Evolutionary conservation across 2,797 vertebrate species (phyloP), one percentile per base, ranked within the genome.

Genomic region (Scomberomorus guttatus): DNA sequence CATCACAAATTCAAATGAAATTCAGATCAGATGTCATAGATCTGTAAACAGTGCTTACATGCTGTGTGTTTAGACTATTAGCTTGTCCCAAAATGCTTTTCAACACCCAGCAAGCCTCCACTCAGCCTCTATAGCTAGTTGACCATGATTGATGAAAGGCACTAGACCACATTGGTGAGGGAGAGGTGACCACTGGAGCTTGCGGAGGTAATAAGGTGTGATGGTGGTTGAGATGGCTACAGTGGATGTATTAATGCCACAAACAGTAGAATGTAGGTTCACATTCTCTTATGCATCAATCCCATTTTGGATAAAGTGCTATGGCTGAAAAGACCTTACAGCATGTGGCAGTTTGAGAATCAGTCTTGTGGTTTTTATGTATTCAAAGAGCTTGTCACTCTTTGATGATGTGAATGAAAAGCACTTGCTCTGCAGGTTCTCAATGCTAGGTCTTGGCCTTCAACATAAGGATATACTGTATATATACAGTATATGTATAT

Each of bases 111-210:
- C 56, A 64, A 75, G 51, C 55, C 72, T 77, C 54, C 58, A 59
- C 54, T 72, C 57, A 51, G 62, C 32, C 62, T 80, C 79, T 64
- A 50, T 74, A 89, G 82, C 82, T 92, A 34, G 84, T 89, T 92
- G 89, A 89, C 79, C 79, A 85, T 94, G 93, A 95, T 89, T 89
- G 92, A 93, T 94, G 91, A 84, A 72, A 80, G 75, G 73, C 75
- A 76, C 50, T 65, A 14, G 63, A 78, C 69, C 73, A 83, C 69
- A 17, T 0, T 81, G 82, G 80, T 58, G 78, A 83, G 86, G 72
- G 81, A 81, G 85, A 85, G 81, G 85, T 81, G 89, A 85, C 87
- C 84, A 89, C 74, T 82, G 70, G 77, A 86, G 89, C 86, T 71
- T 82, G 71, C 22, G 73, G 80, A 81, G 76, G 83, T 91, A 92